Evolutionary conservation across 2,797 vertebrate genomes (phyloP).

Genomic region (Arnoldichthys spilopterus): DNA sequence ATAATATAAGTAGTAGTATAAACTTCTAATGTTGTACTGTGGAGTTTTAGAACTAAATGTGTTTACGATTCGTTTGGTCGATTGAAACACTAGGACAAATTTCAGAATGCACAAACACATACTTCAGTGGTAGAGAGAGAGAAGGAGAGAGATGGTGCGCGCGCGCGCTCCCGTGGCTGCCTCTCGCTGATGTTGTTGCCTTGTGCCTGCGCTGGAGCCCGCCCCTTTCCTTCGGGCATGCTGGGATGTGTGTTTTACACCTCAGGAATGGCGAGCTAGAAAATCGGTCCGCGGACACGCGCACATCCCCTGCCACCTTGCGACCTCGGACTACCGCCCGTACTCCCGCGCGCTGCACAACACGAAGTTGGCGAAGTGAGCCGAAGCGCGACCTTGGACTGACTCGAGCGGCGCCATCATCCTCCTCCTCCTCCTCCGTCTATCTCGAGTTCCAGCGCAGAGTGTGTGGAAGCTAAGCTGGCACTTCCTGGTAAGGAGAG

Average conservation of each 20-base stretch:
- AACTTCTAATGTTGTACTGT: no score
- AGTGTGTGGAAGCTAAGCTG: slow-evolving; percentile 62
- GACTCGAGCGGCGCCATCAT: neutral
- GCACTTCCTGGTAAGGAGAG: slow-evolving; percentile 83
- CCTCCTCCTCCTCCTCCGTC: neutral
- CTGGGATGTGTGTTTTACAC: slow-evolving; percentile 78
- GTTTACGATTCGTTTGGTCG: no score
- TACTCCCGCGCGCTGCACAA: slow-evolving; percentile 37
- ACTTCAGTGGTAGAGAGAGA: no score
- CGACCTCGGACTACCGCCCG: slow-evolving; percentile 14
- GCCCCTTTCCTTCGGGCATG: slow-evolving; percentile 69
- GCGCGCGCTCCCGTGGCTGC: no score
- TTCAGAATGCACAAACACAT: no score
- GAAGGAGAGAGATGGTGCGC: no score
- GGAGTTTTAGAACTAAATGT: no score
- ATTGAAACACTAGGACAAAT: no score
- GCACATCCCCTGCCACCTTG: neutral
- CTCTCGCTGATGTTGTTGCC: neutral
- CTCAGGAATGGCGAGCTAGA: slow-evolving; percentile 66
- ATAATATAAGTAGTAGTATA: no score
- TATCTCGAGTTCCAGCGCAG: slow-evolving; percentile 28
- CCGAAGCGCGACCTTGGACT: slow-evolving; percentile 33
- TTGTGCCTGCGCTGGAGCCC: slow-evolving; percentile 38
- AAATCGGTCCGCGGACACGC: slow-evolving; percentile 12
- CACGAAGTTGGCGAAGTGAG: slow-evolving; percentile 11